Base-by-base conservation (phyloP, 2,888 invertebrate species). In the Lepeophtheirus nordmannii region DNA sequence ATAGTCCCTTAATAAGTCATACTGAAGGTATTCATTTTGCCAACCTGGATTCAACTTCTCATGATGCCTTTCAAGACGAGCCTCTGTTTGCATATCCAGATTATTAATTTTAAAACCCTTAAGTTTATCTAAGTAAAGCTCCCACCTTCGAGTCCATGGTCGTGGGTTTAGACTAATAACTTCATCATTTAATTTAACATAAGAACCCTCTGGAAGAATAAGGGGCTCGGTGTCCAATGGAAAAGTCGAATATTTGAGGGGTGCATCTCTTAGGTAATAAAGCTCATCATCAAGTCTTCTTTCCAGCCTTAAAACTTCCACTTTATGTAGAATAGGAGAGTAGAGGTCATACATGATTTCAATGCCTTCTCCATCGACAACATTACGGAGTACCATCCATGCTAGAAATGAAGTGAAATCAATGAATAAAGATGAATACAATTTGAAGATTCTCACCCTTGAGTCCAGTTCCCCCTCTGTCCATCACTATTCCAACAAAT, bases 401-500 rank as follows among this genome's bases (percentile, higher is more conserved):
- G 93, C 85, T 46, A n/a, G 2, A 46, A 30, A 30, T 30, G 7
- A 30, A 30, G 7, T 2, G 7, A 30, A 30, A 30, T 30, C n/a
- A n/a, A 30, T 30, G 7, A 30, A 30, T 30, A 46, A n/a, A 5
- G 8, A 46, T 46, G 17, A 5, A 8, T 5, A 30, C 7, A 2
- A 5, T 7, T 30, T 30, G 30, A 30, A 30, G 3, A 2, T 46
- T 46, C 17, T 46, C 17, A 46, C 53, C 53, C 69, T 87, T 79
- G 11, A 98, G 78, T 0, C 96, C 97, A 73, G 83, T 81, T 1
- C 87, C 86, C 70, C 81, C 82, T 65, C 92, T 80, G 70, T 87
- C 81, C 71, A 96, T 94, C 73, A 98, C 98, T 72, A 98, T 92
- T 3, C 98, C 94, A 53, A 93, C 85, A 80, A 94, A 92, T 73